Base-by-base conservation (phyloP, 2,113 vertebrate genomes). In the Opisthocomus hoazin region DNA sequence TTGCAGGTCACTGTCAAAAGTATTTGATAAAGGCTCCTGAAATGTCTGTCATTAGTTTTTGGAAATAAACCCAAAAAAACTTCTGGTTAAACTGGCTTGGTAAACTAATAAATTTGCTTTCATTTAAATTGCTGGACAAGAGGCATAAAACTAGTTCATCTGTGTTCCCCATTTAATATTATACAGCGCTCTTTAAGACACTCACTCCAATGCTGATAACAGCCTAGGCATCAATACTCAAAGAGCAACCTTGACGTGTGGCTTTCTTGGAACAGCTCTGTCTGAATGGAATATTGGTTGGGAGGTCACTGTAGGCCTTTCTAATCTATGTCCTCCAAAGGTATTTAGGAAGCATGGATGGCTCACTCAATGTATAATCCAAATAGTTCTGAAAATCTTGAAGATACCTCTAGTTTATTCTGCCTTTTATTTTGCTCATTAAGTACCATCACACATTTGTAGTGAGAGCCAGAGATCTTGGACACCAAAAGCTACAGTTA, bases 391-490 rank as follows among this genome's bases (percentile, higher is more conserved):
- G 6, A 92, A 94, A 81, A 91, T 91, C 36, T 84, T 88, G 91
- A 92, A 96, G 66, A 96, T 54, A 29, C 2, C 16, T 93, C n/a
- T 77, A 84, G 39, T 87, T 92, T 86, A 36, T 90, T 91, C 84
- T 63, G 54, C n/a, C 71, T 96, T 94, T 75, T 95, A 58, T 95
- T 98, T 97, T 87, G 89, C 78, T 76, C 70, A 57, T 65, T 94
- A 68, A 56, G n/a, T 50, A 93, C 60, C 66, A 90, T 77, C 75
- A 90, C n/a, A 51, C 81, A 97, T 95, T 95, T 96, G 94, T 58
- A 95, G 43, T 36, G 20, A 96, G 20, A 90, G 22, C 16, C 30
- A 84, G 63, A 79, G 69, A 76, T 85, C 77, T 84, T 95, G 90
- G 60, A 93, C 91, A 92, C 29, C 27, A 93, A 90, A 90, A 63